These are phyloP conservation scores for Arvicanthis niloticus DNA, from an alignment of 2,113 vertebrate species.

Conservation along the genomic window DNA sequence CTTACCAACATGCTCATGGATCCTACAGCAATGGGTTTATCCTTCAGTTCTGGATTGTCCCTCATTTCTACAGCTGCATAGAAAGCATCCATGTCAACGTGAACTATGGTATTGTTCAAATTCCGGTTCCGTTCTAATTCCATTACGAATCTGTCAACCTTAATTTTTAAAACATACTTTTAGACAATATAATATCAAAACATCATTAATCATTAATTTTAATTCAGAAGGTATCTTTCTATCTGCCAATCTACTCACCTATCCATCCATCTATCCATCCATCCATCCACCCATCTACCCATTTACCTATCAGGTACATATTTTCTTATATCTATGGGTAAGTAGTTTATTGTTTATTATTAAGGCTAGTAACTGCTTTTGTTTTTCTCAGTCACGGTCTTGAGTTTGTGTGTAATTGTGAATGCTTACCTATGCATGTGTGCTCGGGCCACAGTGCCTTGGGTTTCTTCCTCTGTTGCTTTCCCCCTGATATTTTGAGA, in stretches of 20 bases:
- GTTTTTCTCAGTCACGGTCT: not conserved
- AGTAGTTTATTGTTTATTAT: slow-evolving; percentile 30
- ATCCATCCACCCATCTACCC: not conserved
- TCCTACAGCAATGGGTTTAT: slow-evolving; percentile 97
- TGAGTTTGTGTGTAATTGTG: not conserved
- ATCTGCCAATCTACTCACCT: not conserved
- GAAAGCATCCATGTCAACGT: slow-evolving; percentile 99
- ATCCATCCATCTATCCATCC: not conserved
- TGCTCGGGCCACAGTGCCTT: not conserved
- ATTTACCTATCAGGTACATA: not conserved
- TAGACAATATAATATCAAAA: slow-evolving; percentile 42
- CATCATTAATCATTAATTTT: slow-evolving; percentile 22
- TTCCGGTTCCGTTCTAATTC: slow-evolving; percentile 92
- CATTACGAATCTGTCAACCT: slow-evolving; percentile 91
- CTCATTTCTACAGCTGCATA: slow-evolving; percentile 98
- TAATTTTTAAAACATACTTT: slow-evolving; percentile 51
- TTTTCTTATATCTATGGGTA: not conserved
- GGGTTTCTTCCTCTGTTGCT: no score
- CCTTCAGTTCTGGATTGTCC: slow-evolving; percentile 94
- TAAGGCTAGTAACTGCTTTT: not conserved
- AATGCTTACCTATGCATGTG: not conserved
- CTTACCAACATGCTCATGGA: slow-evolving; percentile 98
- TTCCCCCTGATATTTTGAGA: not conserved
- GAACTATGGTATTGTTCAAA: slow-evolving; percentile 92
- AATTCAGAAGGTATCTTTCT: not conserved